Base-by-base conservation (phyloP, 1,140 invertebrate genomes). In the Cardiocondyla obscurior region DNA sequence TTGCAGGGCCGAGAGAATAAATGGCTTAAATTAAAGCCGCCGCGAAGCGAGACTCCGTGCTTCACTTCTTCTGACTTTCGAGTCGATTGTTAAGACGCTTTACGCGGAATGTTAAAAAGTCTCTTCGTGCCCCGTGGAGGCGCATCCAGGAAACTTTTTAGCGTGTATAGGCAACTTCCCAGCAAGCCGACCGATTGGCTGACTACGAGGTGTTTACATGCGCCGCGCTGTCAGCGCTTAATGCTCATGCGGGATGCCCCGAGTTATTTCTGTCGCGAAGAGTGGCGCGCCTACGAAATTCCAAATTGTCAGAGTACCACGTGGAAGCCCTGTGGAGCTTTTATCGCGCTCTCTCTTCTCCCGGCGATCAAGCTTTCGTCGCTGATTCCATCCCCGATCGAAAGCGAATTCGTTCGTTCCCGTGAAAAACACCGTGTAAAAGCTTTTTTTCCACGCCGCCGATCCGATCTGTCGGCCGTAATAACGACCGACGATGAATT, bases 401-500 rank as follows among this genome's bases (percentile, higher is more conserved):
- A 16, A 22, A 55, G 22, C 44, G 74, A 77, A n/a, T n/a, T 53
- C 73, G 60, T 67, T 77, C 62, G 33, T 16, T 1, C 62, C 22
- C 33, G 39, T 33, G 12, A 79, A 79, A n/a, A 69, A 79, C 28
- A n/a, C 10, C 19, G 73, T 19, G 46, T 79, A 53, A 67, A 79
- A 79, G 74, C 74, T 79, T 79, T 69, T 77, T 79, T 79, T 53
- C 62, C 44, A 19, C 33, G 46, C 33, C 33, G n/a, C n/a, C n/a
- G n/a, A 39, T 53, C 46, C 46, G 69, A 79, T 79, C 74, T 79
- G 62, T 79, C 74, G 74, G 46, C 74, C 62, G 62, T 79, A 79
- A 79, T 79, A 79, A 79, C 62, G 74, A 67, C 19, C 44, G 73
- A 76, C 57, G 73, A 79, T 67, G 62, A 79, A 79, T 69, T 79